Percentiles rank a stretch among this genome's conserved stretches.
Evolutionary conservation across 2,888 invertebrate species (phyloP).

Genomic region (Euplagia quadripunctaria): DNA sequence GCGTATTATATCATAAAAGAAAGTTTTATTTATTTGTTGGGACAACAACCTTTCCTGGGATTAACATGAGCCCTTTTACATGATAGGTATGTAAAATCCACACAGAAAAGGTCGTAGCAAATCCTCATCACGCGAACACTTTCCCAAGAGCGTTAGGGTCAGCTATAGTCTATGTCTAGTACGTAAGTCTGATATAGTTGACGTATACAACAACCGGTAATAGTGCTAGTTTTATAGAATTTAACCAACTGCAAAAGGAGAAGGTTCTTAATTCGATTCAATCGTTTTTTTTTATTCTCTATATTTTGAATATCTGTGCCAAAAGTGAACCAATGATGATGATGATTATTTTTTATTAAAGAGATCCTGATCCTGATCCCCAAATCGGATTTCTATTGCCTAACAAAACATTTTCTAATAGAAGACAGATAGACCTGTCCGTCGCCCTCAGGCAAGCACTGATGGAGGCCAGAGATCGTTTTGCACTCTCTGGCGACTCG

Average conservation of each 20-base stretch:
- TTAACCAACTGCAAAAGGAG: background rate
- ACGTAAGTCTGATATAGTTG: conserved; percentile 10
- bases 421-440: too few relatives aligned
- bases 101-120: conserved; percentile 27
- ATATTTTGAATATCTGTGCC: background rate
- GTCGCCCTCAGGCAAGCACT: too few relatives aligned
- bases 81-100: conserved; percentile 24
- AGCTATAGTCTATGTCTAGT: conserved; percentile 16
- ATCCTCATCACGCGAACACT: conserved; percentile 25
- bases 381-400: too few relatives aligned
- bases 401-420: too few relatives aligned
- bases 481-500: too few relatives aligned
- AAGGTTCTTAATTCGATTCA: background rate
- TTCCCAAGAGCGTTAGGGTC: conserved; percentile 26
- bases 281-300: background rate
- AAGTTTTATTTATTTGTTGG: conserved; percentile 27
- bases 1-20: conserved; percentile 21
- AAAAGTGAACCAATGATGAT: too few relatives aligned
- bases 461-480: too few relatives aligned
- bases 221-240: background rate
- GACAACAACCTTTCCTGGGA: conserved; percentile 21
- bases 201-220: conserved; percentile 6
- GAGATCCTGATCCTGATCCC: too few relatives aligned
- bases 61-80: conserved; percentile 27
- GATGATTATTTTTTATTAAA: too few relatives aligned